Evolutionary conservation across 2,113 vertebrate genomes (phyloP).

Genomic region (Lagopus muta): DNA sequence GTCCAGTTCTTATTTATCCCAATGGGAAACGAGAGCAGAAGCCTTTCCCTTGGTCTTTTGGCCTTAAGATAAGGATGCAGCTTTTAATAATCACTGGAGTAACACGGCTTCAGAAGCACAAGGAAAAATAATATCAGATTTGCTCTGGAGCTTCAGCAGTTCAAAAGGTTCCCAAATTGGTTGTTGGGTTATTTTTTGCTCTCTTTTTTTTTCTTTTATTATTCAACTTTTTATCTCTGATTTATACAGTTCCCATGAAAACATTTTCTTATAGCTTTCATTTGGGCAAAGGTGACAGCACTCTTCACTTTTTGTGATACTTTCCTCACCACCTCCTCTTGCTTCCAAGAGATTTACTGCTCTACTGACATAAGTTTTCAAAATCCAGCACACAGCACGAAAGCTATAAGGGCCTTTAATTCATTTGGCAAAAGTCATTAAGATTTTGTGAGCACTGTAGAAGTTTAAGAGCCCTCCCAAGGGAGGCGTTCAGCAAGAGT

Average conservation of each 20-base stretch:
- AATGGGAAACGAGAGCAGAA: background rate
- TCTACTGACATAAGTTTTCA: slow-evolving; percentile 9
- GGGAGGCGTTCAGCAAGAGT: background rate
- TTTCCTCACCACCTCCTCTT: background rate
- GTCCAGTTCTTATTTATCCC: background rate
- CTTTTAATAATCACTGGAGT: background rate
- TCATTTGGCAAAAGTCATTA: slow-evolving; percentile 39
- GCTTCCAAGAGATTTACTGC: background rate
- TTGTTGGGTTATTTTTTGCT: background rate
- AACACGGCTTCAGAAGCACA: background rate
- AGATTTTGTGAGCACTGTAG: slow-evolving; percentile 26
- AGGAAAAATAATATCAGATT: background rate
- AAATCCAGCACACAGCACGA: background rate
- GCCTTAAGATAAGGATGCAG: background rate
- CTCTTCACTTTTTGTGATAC: background rate
- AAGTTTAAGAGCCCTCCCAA: slow-evolving; percentile 18
- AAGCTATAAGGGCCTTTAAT: slow-evolving; percentile 29
- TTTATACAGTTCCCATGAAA: slow-evolving; percentile 5
- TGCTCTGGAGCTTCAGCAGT: background rate
- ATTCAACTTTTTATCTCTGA: background rate
- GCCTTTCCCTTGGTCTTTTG: background rate
- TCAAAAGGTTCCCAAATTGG: background rate
- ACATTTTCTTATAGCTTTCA: background rate
- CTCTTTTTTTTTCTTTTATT: background rate
- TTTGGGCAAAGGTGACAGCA: background rate